Evolutionary conservation across 2,888 invertebrate species (phyloP).

Genomic region (Caenorhabditis sp.): DNA sequence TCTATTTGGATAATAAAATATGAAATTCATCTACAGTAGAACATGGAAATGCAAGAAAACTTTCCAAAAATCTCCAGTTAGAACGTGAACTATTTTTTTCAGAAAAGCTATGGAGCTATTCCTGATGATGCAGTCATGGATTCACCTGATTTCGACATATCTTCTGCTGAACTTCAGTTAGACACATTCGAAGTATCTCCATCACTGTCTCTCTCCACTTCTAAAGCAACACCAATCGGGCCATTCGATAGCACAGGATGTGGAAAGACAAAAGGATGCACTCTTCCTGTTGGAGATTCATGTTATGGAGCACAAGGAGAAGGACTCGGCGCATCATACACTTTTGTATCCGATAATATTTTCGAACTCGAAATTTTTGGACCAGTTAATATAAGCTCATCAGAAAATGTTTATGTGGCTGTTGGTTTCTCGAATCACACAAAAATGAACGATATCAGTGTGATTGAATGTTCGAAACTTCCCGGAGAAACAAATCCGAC

Average conservation of each 20-base stretch:
- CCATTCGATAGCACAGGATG: conserved; percentile 22
- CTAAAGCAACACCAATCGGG: neutral
- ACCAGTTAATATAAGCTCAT: conserved; percentile 14
- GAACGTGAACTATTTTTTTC: too few species aligned
- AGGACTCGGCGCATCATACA: conserved; percentile 23
- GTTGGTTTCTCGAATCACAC: conserved; percentile 56
- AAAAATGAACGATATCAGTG: conserved; percentile 37
- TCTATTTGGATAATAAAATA: too few species aligned
- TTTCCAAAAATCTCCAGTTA: too few species aligned
- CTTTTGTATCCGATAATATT: neutral
- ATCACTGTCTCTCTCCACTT: conserved; percentile 3
- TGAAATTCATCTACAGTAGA: too few species aligned
- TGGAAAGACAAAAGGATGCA: conserved; percentile 28
- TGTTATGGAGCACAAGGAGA: conserved; percentile 7
- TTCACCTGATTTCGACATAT: neutral
- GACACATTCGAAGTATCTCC: neutral
- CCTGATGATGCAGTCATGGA: neutral
- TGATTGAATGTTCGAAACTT: conserved; percentile 45
- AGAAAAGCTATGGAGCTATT: neutral
- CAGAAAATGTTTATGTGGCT: conserved; percentile 46
- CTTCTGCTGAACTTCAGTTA: neutral
- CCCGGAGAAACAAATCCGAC: conserved; percentile 11
- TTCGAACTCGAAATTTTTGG: conserved; percentile 36
- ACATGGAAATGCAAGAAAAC: too few species aligned
- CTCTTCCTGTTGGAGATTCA: conserved; percentile 10